These are phyloP conservation scores for Umimayanthus kanabou DNA, from an alignment of 92 coral and sea anemone genomes.

Conservation along the genomic window DNA sequence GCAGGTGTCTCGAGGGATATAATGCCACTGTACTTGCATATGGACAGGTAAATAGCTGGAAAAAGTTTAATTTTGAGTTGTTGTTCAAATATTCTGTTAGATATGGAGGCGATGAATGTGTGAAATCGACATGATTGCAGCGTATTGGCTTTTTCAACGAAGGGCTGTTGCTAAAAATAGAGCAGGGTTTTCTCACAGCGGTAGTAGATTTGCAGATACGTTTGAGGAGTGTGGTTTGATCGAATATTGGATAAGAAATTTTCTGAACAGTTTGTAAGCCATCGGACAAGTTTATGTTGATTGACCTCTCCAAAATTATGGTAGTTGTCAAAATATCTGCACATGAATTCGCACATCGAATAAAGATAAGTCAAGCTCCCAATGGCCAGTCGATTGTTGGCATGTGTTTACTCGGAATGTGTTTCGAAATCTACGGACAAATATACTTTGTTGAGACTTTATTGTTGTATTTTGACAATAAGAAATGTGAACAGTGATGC, in stretches of 20 bases:
- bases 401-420: slow-evolving; percentile 3
- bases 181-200: slow-evolving; percentile 24
- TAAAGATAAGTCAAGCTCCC: neutral
- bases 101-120: neutral
- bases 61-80: neutral
- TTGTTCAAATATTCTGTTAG: slow-evolving; percentile 4
- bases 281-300: slow-evolving; percentile 31
- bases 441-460: slow-evolving; percentile 1
- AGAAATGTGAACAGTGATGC: neutral
- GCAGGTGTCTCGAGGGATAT: slow-evolving; percentile 96
- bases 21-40: slow-evolving; percentile 98
- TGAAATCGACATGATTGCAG: slow-evolving; percentile 15
- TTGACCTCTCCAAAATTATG: slow-evolving; percentile 13
- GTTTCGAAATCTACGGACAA: neutral
- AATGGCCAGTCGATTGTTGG: neutral
- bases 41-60: slow-evolving; percentile 80
- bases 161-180: slow-evolving; percentile 35
- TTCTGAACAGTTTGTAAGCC: slow-evolving; percentile 2
- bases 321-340: slow-evolving; percentile 32
- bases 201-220: slow-evolving; percentile 13
- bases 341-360: neutral
- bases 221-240: slow-evolving; percentile 26
- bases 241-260: slow-evolving; percentile 5
- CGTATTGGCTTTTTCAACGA: slow-evolving; percentile 20
- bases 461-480: neutral